Percentiles rank a stretch among this genome's conserved stretches.
Evolutionary conservation across 2,888 invertebrate genomes (phyloP).

Genomic region (Macrophya annulata): DNA sequence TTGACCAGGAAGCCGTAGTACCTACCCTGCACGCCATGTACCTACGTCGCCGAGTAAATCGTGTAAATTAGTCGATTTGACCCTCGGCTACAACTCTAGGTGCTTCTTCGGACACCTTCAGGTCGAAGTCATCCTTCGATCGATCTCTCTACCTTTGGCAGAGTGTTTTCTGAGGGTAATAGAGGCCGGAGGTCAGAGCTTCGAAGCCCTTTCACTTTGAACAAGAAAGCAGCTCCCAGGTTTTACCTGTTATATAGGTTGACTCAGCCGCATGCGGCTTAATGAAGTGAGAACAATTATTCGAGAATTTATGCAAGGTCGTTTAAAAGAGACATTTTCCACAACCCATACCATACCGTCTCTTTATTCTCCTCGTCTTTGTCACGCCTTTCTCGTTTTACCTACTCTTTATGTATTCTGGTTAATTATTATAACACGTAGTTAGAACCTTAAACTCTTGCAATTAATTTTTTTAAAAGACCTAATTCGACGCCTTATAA

Average conservation of each 20-base stretch:
- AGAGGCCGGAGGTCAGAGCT: slow-evolving; percentile 10
- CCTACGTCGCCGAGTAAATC: slow-evolving; percentile 16
- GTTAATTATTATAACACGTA: not conserved
- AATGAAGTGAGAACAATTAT: slow-evolving; percentile 62
- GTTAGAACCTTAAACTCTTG: not conserved
- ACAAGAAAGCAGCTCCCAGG: slow-evolving; percentile 16
- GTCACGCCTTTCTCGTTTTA: slow-evolving; percentile 9
- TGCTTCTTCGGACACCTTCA: not conserved
- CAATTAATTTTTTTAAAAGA: not conserved
- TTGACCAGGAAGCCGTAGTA: slow-evolving; percentile 35
- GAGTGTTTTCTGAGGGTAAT: slow-evolving; percentile 1
- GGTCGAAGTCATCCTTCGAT: not conserved
- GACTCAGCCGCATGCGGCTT: slow-evolving; percentile 49
- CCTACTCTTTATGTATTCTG: not conserved
- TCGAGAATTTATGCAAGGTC: slow-evolving; percentile 61
- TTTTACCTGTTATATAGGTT: slow-evolving; percentile 29
- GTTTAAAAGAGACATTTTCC: slow-evolving; percentile 42
- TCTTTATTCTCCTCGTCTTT: not conserved
- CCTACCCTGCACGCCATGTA: not conserved
- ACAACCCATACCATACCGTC: not conserved
- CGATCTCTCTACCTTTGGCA: not conserved
- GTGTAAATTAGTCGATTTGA: slow-evolving; percentile 51
- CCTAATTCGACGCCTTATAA: not conserved
- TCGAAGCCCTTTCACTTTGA: not conserved
- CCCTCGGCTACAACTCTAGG: not conserved